Conservation (phyloP, 2,888 invertebrate genomes). For the Ptychoptera contaminata region DNA sequence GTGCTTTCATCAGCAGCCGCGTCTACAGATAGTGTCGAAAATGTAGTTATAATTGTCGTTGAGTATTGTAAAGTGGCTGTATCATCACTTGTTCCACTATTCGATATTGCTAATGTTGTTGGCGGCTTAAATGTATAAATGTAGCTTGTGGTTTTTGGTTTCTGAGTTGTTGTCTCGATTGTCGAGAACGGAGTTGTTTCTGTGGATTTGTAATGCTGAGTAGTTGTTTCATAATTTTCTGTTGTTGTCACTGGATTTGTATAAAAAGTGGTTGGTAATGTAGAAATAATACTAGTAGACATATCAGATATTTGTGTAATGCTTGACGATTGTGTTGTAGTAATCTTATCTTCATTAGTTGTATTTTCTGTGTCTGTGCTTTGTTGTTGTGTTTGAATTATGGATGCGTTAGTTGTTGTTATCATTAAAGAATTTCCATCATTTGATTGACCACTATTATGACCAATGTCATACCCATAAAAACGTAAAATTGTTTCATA, state of each 20-base stretch:
- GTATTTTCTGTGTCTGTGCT: constrained; percentile 12
- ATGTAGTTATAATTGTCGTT: constrained; percentile 6
- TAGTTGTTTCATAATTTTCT: constrained; percentile 6
- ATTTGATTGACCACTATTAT: constrained; percentile 22
- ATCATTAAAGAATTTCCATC: neutral
- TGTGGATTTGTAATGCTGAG: neutral
- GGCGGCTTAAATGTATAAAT: too few relatives aligned
- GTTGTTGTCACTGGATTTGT: constrained; percentile 5
- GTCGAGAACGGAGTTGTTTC: constrained; percentile 15
- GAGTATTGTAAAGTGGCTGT: constrained; percentile 5
- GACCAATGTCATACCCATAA: constrained; percentile 63
- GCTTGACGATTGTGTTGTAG: constrained; percentile 1
- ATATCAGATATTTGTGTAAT: neutral
- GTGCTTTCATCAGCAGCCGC: constrained; percentile 5
- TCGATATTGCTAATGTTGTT: constrained; percentile 14
- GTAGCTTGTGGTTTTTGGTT: constrained; percentile 16
- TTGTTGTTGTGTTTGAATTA: constrained; percentile 7
- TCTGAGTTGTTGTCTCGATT: constrained; percentile 17
- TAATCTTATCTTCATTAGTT: neutral
- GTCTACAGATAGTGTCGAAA: constrained; percentile 8
- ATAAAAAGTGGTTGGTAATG: too few relatives aligned
- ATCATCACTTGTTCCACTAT: constrained; percentile 5
- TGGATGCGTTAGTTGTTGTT: neutral
- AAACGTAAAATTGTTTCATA: constrained; percentile 59
- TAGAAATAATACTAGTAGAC: too few relatives aligned